Percentiles rank a stretch among this genome's conserved stretches.
These are phyloP conservation scores for Pangasianodon gigas DNA, from an alignment of 2,113 vertebrate genomes.

Conservation along the genomic window DNA sequence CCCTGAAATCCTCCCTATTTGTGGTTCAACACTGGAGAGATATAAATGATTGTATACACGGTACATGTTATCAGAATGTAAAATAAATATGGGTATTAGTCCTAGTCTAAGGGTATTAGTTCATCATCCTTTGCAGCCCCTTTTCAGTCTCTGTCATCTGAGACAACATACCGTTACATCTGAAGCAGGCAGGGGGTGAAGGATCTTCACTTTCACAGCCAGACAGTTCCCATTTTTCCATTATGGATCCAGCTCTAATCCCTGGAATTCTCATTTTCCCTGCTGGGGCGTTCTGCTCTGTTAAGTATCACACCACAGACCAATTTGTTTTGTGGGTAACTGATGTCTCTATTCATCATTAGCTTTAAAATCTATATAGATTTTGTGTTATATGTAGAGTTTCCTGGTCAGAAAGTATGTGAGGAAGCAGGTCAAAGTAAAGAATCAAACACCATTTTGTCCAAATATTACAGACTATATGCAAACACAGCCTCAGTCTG, in stretches of 20 bases:
- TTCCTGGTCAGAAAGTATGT: not conserved
- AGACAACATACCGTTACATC: not conserved
- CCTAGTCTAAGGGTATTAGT: not conserved
- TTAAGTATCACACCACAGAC: conserved; percentile 42
- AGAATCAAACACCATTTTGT: not conserved
- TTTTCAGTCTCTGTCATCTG: not conserved
- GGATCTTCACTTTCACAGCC: conserved; percentile 45
- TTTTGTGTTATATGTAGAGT: not conserved
- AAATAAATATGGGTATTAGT: conserved; percentile 3
- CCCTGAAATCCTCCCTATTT: not conserved
- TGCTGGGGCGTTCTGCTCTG: conserved; percentile 40
- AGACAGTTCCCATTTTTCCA: conserved; percentile 54
- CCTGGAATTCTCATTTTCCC: conserved; percentile 57
- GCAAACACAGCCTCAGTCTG: not conserved
- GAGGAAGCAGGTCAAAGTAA: not conserved
- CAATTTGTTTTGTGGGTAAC: not conserved
- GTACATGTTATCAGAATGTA: not conserved
- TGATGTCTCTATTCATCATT: not conserved
- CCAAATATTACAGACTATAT: conserved; percentile 1
- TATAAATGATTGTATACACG: not conserved
- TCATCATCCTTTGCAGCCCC: not conserved
- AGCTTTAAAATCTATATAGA: not conserved
- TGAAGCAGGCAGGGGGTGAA: conserved; percentile 14
- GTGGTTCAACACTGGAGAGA: not conserved
- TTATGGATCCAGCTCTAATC: conserved; percentile 50